phyloP scores from a whole-genome alignment of 1,140 invertebrate species.

The Lordiphosa clarofinis region DNA sequence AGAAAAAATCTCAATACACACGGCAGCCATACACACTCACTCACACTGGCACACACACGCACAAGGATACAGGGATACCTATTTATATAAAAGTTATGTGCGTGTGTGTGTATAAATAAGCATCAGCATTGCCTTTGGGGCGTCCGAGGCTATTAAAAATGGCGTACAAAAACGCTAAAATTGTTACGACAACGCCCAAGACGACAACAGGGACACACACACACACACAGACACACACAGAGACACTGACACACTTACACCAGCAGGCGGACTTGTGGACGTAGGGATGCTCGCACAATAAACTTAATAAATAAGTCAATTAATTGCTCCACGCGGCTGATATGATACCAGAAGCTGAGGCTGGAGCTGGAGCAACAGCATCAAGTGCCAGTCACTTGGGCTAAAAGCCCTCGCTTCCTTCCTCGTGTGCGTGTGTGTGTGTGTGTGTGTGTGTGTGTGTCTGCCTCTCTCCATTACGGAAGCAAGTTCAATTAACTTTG shows the following conservation, averaged over 20 bases:
- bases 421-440: slow-evolving; percentile 26
- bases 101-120: slow-evolving; percentile 32
- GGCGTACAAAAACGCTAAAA: slow-evolving; percentile 69
- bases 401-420: slow-evolving; percentile 7
- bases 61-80: neutral
- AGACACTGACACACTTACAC: slow-evolving; percentile 1
- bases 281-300: slow-evolving; percentile 49
- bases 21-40: slow-evolving; percentile 18
- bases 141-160: slow-evolving; percentile 72
- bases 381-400: slow-evolving; percentile 44
- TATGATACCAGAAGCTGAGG: slow-evolving; percentile 41
- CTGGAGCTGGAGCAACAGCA: slow-evolving; percentile 39
- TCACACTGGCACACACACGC: slow-evolving; percentile 15
- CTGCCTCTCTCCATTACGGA: slow-evolving; percentile 28
- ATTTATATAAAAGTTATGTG: slow-evolving; percentile 3
- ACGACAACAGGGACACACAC: slow-evolving; percentile 9
- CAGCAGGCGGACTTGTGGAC: neutral
- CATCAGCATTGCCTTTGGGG: slow-evolving; percentile 46
- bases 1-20: slow-evolving; percentile 53
- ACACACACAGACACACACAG: too few species aligned
- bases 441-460: too few species aligned
- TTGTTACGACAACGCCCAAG: slow-evolving; percentile 52
- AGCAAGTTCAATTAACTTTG: slow-evolving; percentile 74
- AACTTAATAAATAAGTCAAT: slow-evolving; percentile 77
- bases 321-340: slow-evolving; percentile 59